Evolutionary conservation across 2,888 invertebrate species (phyloP).

Genomic region (Itoplectis maculator): DNA sequence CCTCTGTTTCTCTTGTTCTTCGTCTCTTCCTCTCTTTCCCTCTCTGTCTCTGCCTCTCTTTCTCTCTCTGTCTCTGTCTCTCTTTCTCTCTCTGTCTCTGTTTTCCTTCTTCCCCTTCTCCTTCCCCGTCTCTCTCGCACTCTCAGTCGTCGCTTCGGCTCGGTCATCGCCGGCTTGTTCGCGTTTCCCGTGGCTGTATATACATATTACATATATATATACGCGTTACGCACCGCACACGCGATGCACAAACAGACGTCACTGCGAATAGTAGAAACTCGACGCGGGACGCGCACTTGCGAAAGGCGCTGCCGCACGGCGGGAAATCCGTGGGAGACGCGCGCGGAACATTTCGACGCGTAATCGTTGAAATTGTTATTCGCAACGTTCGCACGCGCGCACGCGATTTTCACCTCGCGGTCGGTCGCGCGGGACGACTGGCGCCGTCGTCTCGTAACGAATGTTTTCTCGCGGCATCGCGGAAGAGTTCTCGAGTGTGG

Average conservation of each 20-base stretch:
- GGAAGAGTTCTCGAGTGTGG: background rate
- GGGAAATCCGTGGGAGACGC: conserved; percentile 31
- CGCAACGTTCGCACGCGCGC: background rate
- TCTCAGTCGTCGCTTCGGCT: conserved; percentile 8
- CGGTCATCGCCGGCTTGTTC: background rate
- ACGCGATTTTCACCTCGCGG: conserved; percentile 63
- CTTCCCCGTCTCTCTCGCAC: conserved; percentile 1
- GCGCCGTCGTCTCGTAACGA: conserved; percentile 53
- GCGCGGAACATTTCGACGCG: conserved; percentile 48
- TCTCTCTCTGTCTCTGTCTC: too few relatives aligned
- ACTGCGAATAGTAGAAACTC: conserved; percentile 45
- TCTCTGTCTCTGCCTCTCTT: too few relatives aligned
- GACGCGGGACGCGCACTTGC: conserved; percentile 56
- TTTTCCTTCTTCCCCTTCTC: too few relatives aligned
- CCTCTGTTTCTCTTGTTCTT: too few relatives aligned
- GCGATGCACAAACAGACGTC: background rate
- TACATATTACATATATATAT: too few relatives aligned
- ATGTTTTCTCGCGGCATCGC: background rate
- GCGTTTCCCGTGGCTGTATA: conserved; percentile 25
- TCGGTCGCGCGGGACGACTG: background rate
- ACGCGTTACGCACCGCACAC: too few relatives aligned
- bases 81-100: too few relatives aligned
- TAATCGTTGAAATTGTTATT: too few relatives aligned
- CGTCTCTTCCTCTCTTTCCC: conserved; percentile 5
- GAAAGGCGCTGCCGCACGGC: conserved; percentile 1